A percentile compares a stretch with the other conserved stretches of the same genome.
Conservation (phyloP, 2,113 vertebrate genomes). For the Siniperca chuatsi region DNA sequence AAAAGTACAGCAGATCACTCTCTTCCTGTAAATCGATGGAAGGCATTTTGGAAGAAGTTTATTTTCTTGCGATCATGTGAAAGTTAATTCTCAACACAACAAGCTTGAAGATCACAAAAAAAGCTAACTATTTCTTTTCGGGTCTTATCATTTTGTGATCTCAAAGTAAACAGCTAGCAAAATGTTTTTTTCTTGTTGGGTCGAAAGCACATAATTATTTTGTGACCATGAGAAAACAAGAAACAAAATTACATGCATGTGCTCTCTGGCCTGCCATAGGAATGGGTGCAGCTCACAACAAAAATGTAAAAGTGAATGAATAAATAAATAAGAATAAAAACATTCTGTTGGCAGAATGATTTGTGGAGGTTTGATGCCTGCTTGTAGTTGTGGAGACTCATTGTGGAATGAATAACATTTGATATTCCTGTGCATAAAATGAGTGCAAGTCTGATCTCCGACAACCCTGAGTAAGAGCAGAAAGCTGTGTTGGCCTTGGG, state of each 20-base stretch:
- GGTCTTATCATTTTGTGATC: neutral
- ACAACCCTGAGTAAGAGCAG: neutral
- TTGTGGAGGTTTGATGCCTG: neutral
- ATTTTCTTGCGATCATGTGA: neutral
- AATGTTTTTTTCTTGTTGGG: neutral
- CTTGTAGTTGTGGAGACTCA: neutral
- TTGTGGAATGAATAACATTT: neutral
- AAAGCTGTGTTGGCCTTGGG: neutral
- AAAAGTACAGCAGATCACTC: neutral
- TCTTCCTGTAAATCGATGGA: neutral
- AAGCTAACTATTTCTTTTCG: neutral
- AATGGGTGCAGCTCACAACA: neutral
- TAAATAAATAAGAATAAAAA: no score
- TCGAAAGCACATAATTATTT: neutral
- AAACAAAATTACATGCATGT: neutral
- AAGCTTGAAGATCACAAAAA: no score
- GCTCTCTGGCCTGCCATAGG: neutral
- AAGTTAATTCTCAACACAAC: neutral
- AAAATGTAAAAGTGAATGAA: neutral
- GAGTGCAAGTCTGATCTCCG: neutral
- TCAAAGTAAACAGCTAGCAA: neutral
- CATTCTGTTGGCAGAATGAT: neutral
- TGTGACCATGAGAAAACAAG: neutral
- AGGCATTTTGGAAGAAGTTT: neutral
- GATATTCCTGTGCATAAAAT: neutral